Percentiles rank a stretch among this genome's conserved stretches.
Evolutionary conservation across 2,113 vertebrate genomes (phyloP).

Genomic region (Scomber scombrus): DNA sequence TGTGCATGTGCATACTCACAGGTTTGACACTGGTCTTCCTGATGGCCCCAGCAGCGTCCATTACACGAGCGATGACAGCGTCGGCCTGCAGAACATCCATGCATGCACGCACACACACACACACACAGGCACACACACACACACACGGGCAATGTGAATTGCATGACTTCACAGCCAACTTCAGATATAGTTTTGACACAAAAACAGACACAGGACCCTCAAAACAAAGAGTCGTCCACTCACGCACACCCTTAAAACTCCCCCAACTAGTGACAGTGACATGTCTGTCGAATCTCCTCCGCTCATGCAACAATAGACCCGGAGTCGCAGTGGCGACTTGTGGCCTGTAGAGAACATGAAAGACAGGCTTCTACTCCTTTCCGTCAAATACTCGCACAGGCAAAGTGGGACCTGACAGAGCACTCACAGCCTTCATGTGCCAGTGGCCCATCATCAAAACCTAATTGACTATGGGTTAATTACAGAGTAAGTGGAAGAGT

Average conservation of each 20-base stretch:
- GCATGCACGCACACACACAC: conserved; percentile 9
- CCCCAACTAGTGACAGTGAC: conserved; percentile 48
- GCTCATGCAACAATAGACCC: conserved; percentile 53
- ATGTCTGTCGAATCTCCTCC: conserved; percentile 42
- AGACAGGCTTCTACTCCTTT: conserved; percentile 55
- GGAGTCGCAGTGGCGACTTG: conserved; percentile 16
- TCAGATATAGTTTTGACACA: conserved; percentile 18
- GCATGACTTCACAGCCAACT: conserved; percentile 38
- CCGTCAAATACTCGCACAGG: conserved; percentile 30
- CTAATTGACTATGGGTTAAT: conserved; percentile 83
- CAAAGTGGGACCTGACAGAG: conserved; percentile 70
- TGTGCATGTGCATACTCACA: conserved; percentile 86
- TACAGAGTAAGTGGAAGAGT: conserved; percentile 72
- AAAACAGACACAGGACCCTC: conserved; percentile 8
- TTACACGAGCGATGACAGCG: conserved; percentile 95
- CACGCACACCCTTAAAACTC: conserved; percentile 8
- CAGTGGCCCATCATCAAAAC: conserved; percentile 66
- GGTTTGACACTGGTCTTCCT: conserved; percentile 94
- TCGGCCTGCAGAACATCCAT: conserved; percentile 85
- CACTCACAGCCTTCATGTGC: conserved; percentile 59
- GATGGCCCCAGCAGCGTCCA: conserved; percentile 96
- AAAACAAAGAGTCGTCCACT: conserved; percentile 13
- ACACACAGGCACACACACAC: background rate
- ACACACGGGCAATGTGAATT: background rate
- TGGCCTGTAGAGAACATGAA: conserved; percentile 44